Evolutionary conservation across 1,140 invertebrate species (phyloP).

Genomic region (Pentalonia nigronervosa): DNA sequence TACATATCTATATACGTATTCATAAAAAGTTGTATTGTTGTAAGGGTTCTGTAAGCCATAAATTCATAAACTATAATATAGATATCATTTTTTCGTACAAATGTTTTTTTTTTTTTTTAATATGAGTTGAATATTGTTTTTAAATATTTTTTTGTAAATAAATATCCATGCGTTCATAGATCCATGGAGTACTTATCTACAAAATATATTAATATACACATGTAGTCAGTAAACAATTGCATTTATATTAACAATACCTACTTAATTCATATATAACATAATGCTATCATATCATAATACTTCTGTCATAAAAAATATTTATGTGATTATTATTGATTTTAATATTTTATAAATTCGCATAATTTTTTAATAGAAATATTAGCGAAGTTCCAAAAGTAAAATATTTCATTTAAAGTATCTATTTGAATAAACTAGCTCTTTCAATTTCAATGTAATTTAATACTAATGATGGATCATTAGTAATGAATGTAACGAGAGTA

Average conservation of each 20-base stretch:
- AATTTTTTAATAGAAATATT: conserved; percentile 7
- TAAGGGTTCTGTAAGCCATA: neutral
- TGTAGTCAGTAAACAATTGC: neutral
- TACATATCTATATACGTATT: no score
- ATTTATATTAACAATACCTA: neutral
- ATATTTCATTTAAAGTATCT: neutral
- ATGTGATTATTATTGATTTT: neutral
- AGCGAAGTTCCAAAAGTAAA: neutral
- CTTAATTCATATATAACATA: neutral
- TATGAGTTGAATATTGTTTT: neutral
- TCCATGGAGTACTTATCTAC: neutral
- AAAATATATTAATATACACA: neutral
- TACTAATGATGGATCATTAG: neutral
- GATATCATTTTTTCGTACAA: neutral
- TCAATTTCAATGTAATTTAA: neutral
- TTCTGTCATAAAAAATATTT: neutral
- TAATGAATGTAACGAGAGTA: neutral
- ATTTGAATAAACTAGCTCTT: neutral
- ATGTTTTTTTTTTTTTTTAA: neutral
- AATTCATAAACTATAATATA: neutral
- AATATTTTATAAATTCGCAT: neutral
- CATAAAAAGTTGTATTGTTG: neutral
- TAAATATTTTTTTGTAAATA: neutral
- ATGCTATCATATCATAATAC: neutral
- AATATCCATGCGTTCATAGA: neutral